These are phyloP conservation scores for Chondrilla cf. caribensis DNA, from an alignment of 37 sponge, comb jelly and placozoan genomes.

Conservation along the genomic window DNA sequence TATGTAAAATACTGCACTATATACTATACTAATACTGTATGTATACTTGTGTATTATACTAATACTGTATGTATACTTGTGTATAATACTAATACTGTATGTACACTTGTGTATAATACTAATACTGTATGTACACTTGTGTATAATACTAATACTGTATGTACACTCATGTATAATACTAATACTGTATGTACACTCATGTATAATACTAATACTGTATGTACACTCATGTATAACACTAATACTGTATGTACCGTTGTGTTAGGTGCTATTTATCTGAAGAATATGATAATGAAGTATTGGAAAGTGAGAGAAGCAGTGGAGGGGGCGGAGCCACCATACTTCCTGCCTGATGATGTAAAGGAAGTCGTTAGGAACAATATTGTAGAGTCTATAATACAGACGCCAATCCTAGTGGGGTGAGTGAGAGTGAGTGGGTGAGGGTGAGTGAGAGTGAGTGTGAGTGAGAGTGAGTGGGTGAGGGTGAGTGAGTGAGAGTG, in stretches of 20 bases:
- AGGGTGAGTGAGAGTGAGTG: conserved; percentile 1
- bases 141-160: too few species aligned
- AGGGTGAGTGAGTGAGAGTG: not conserved
- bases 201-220: conserved; percentile 13
- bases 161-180: too few species aligned
- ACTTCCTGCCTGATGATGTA: conserved; percentile 43
- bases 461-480: not conserved
- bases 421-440: not conserved
- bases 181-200: too few species aligned
- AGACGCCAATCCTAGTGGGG: conserved; percentile 63
- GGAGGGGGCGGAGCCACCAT: conserved; percentile 35
- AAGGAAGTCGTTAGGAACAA: conserved; percentile 65
- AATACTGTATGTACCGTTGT: not conserved
- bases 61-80: too few species aligned
- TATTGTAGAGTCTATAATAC: conserved; percentile 74
- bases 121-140: too few species aligned
- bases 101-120: too few species aligned
- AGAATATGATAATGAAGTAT: conserved; percentile 77
- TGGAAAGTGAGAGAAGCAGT: conserved; percentile 64
- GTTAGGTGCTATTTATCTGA: conserved; percentile 84
- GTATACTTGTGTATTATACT: too few species aligned
- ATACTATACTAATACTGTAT: too few species aligned
- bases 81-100: too few species aligned
- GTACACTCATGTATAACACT: not conserved
- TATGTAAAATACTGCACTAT: too few species aligned